phyloP scores from a whole-genome alignment of 1,140 invertebrate genomes.

The Neelides sp. region DNA sequence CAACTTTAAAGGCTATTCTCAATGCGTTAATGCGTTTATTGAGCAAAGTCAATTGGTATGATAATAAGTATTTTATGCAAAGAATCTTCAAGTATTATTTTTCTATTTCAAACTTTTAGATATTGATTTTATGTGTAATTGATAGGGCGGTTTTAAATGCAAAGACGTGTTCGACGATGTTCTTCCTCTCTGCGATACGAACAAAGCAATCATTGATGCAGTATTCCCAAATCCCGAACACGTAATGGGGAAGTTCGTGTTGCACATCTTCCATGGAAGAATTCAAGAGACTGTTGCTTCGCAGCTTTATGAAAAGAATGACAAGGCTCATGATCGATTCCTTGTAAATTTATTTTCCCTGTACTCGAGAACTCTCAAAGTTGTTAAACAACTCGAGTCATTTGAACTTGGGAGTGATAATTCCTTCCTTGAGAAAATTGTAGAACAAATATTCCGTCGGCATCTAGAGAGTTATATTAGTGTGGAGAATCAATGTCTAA shows the following conservation, averaged over 20 bases:
- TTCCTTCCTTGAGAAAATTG: slow-evolving; percentile 63
- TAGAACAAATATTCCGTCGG: slow-evolving; percentile 67
- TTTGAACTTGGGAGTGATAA: slow-evolving; percentile 68
- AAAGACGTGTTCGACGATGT: slow-evolving; percentile 86
- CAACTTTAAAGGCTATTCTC: slow-evolving; percentile 91
- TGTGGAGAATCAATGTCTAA: slow-evolving; percentile 61
- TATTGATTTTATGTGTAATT: slow-evolving; percentile 30
- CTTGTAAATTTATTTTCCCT: slow-evolving; percentile 30
- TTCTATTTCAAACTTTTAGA: background rate
- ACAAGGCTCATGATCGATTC: slow-evolving; percentile 23
- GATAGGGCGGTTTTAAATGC: slow-evolving; percentile 53
- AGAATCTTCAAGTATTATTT: background rate
- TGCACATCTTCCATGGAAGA: slow-evolving; percentile 90
- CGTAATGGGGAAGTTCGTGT: slow-evolving; percentile 95
- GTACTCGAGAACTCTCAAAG: slow-evolving; percentile 28
- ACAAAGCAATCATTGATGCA: slow-evolving; percentile 73
- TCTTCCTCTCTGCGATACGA: slow-evolving; percentile 75
- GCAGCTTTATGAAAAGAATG: slow-evolving; percentile 25
- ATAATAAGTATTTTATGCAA: slow-evolving; percentile 3
- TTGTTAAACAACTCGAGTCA: slow-evolving; percentile 51
- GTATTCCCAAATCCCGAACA: slow-evolving; percentile 94
- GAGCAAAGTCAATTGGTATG: slow-evolving; percentile 84
- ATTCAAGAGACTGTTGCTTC: slow-evolving; percentile 46
- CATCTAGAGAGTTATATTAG: slow-evolving; percentile 66
- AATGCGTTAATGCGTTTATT: slow-evolving; percentile 93